These are phyloP conservation scores for Ianthella basta DNA, from an alignment of 37 sponge, comb jelly and placozoan species.

Conservation along the genomic window DNA sequence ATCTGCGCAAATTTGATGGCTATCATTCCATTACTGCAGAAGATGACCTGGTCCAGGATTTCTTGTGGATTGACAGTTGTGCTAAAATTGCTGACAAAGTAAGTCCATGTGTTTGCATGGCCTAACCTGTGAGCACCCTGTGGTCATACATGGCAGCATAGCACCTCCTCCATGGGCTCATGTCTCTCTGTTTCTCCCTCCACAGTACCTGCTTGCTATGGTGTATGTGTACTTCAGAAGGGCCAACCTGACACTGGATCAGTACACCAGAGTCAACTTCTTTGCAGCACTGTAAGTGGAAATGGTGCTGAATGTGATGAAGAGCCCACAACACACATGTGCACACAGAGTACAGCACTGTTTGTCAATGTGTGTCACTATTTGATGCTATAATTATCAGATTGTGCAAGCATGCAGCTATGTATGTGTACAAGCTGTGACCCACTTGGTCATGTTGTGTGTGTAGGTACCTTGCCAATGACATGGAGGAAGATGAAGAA, in stretches of 20 bases:
- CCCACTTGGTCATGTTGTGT: no score
- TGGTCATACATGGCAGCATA: no score
- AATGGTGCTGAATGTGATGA: no score
- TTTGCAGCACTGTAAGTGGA: conserved; percentile 75
- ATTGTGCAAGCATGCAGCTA: no score
- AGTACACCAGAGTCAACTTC: conserved; percentile 69
- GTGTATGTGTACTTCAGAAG: conserved; percentile 89
- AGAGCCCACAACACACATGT: no score
- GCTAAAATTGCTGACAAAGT: conserved; percentile 79
- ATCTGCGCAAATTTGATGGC: not conserved
- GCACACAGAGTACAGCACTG: no score
- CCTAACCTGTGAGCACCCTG: no score
- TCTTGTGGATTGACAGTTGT: conserved; percentile 84
- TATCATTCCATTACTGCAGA: conserved; percentile 31
- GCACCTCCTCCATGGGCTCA: no score
- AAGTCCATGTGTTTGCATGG: not conserved
- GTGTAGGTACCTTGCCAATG: conserved; percentile 73
- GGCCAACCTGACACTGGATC: conserved; percentile 55
- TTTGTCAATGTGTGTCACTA: no score
- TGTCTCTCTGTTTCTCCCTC: conserved; percentile 2
- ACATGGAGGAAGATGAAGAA: conserved; percentile 92
- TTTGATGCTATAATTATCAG: no score
- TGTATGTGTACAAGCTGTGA: no score
- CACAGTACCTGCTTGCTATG: conserved; percentile 85
- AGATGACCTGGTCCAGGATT: conserved; percentile 73